Evolutionary conservation across 2,888 invertebrate genomes (phyloP).

Genomic region (Caenorhabditis becei): DNA sequence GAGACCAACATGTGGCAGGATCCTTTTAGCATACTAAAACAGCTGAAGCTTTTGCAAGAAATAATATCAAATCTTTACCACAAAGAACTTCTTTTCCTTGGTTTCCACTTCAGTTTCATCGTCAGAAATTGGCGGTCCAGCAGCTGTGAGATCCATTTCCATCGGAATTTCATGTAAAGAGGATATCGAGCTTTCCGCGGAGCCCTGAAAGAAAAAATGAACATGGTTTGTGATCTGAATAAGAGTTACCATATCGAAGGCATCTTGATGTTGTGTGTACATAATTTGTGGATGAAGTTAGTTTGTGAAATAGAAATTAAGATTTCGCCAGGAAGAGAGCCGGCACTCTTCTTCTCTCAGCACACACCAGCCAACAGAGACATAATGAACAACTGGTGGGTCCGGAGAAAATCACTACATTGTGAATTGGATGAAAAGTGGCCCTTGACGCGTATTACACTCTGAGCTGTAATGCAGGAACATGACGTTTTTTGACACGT

Average conservation of each 20-base stretch:
- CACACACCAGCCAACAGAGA: conserved; percentile 29
- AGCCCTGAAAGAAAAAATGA: conserved; percentile 60
- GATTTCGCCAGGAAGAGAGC: conserved; percentile 1
- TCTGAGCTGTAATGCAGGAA: conserved; percentile 41
- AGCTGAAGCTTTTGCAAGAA: neutral
- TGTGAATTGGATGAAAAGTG: conserved; percentile 52
- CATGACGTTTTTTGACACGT: conserved; percentile 62
- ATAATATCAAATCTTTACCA: conserved; percentile 29
- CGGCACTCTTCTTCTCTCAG: conserved; percentile 9
- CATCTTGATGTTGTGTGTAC: conserved; percentile 56
- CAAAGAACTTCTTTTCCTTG: conserved; percentile 66
- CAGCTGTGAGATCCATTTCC: conserved; percentile 77
- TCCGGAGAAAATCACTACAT: conserved; percentile 56
- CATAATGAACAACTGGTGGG: conserved; percentile 61
- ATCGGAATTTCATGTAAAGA: conserved; percentile 76
- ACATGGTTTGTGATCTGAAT: neutral
- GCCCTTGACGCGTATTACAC: conserved; percentile 42
- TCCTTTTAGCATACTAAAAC: conserved; percentile 76
- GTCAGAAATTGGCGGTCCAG: conserved; percentile 75
- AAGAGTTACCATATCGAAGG: conserved; percentile 55
- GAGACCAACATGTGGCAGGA: conserved; percentile 81
- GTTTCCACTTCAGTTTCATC: conserved; percentile 73
- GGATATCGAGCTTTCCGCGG: conserved; percentile 67
- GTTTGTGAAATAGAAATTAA: conserved; percentile 1
- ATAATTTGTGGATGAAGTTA: conserved; percentile 17